Evolutionary conservation across 2,113 vertebrate species (phyloP), one percentile per base, ranked within the genome.

Genomic region (Chrysochloris asiatica): DNA sequence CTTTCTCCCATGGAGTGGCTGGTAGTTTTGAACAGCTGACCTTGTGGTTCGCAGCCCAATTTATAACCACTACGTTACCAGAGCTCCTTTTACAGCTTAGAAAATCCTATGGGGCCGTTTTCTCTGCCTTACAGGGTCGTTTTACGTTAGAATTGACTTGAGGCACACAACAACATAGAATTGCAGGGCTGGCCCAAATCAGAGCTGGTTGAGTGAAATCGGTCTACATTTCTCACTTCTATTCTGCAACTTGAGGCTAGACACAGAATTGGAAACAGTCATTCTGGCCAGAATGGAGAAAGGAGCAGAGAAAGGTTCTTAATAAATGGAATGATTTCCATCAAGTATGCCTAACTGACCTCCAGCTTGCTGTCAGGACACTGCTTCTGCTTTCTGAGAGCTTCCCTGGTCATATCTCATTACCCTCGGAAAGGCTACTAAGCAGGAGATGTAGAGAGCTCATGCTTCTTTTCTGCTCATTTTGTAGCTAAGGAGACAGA

Each of bases 201-300:
- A 6, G 0, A 56, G 59, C 43, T 54, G 76, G 21, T 84, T 56
- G 67, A 85, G n/a, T 43, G 77, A 28, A 28, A 19, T 26, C n/a
- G 28, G 59, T n/a, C 72, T 36, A n/a, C n/a, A 43, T 12, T 61
- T 61, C 77, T 65, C 19, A 67, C 19, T 71, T 76, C 33, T 72
- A 36, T 83, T 71, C 83, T 80, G 67, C 33, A 43, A 59, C 71
- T 22, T 36, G 11, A 78, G 59, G 41, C 71, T 83, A 43, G 8
- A 41, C 4, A 75, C 26, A 41, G 81, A 75, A 75, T 63, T 45
- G 87, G 50, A 87, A 87, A 72, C 92, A 50, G 9, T 21, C 72
- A 69, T 38, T 82, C 30, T 71, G 93, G 80, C 59, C 56, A 65
- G 28, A n/a, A n/a, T n/a, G n/a, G n/a, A 81, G 33, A 48, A 83